Conservation (phyloP, 2,888 invertebrate species). For the Suillia variegata region DNA sequence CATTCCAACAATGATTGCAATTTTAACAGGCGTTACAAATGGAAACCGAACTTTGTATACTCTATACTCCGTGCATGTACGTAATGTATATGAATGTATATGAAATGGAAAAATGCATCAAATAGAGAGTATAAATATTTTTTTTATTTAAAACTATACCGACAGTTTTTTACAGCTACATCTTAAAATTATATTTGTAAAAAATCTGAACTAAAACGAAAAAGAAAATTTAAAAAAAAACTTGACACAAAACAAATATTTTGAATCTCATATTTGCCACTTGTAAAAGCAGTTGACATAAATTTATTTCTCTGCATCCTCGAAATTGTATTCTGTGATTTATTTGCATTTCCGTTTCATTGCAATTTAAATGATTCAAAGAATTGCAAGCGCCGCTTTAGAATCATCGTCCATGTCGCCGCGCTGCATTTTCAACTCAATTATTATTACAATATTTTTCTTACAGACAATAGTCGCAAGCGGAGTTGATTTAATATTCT, state of each 20-base stretch:
- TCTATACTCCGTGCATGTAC: no score
- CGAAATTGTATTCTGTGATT: conserved; percentile 39
- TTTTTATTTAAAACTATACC: no score
- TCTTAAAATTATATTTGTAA: neutral
- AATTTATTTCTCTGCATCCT: conserved; percentile 22
- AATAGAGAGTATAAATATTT: no score
- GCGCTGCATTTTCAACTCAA: conserved; percentile 38
- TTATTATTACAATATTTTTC: no score
- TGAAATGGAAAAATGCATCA: no score
- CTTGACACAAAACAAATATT: conserved; percentile 5
- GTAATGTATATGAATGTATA: no score
- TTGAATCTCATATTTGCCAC: neutral
- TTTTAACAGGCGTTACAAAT: no score
- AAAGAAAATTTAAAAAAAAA: no score
- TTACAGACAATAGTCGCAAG: no score
- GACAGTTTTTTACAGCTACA: neutral
- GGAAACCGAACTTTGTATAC: no score
- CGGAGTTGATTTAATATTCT: no score
- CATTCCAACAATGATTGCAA: no score
- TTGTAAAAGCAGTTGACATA: conserved; percentile 2
- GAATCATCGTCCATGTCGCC: conserved; percentile 41
- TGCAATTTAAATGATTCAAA: conserved; percentile 56
- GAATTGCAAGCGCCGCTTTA: conserved; percentile 57
- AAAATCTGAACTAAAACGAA: neutral
- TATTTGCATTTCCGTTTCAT: conserved; percentile 56